These are phyloP conservation scores for Orthosia incerta DNA, from an alignment of 2,888 invertebrate species.

Conservation along the genomic window DNA sequence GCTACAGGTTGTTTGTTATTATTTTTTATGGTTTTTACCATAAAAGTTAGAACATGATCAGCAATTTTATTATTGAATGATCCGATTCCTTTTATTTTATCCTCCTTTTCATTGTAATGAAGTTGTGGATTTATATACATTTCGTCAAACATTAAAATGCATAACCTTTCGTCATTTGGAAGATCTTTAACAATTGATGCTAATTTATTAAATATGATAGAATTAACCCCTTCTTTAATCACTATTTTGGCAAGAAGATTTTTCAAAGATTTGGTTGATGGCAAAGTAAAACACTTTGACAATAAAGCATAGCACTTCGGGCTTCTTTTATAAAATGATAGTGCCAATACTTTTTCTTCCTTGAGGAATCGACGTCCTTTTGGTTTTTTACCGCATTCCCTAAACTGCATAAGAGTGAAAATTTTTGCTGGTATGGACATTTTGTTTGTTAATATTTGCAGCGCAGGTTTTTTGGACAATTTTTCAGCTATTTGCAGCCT, in stretches of 20 bases:
- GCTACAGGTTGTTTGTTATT: background rate
- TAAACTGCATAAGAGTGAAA: constrained; percentile 5
- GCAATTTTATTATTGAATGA: too few relatives aligned
- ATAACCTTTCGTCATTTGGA: too few relatives aligned
- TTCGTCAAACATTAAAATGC: constrained; percentile 4
- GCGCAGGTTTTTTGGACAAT: background rate
- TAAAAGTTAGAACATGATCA: too few relatives aligned
- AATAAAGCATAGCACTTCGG: constrained; percentile 17
- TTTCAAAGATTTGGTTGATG: constrained; percentile 10
- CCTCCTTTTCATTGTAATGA: background rate
- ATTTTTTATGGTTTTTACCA: background rate
- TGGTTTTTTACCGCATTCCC: constrained; percentile 10
- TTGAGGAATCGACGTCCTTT: constrained; percentile 8
- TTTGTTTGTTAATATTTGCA: background rate
- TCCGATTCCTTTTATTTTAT: too few relatives aligned
- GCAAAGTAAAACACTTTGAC: constrained; percentile 1
- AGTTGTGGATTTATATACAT: background rate
- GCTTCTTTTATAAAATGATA: constrained; percentile 27
- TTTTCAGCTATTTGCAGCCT: constrained; percentile 14
- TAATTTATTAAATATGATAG: too few relatives aligned
- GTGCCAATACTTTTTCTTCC: constrained; percentile 10
- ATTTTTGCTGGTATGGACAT: constrained; percentile 15
- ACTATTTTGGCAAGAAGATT: constrained; percentile 1
- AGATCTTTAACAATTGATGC: too few relatives aligned
- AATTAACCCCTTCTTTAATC: background rate